Evolutionary conservation across 2,797 vertebrate genomes (phyloP).

Genomic region (Danio kyathit): DNA sequence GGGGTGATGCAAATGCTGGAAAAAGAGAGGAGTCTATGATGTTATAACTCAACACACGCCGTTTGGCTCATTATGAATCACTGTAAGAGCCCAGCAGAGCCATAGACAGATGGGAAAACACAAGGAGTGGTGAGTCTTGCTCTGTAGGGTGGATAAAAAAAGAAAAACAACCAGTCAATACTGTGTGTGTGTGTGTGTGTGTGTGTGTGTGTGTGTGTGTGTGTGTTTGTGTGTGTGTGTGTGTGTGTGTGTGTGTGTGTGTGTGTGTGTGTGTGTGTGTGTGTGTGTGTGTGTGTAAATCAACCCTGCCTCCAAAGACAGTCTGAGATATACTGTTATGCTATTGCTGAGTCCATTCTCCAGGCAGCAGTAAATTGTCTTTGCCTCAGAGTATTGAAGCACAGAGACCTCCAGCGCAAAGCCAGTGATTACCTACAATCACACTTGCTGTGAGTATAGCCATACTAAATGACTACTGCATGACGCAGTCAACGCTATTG

Average conservation of each 20-base stretch:
- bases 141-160: slow-evolving; percentile 44
- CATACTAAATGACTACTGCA: slow-evolving; percentile 31
- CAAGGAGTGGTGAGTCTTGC: slow-evolving; percentile 49
- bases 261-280: neutral
- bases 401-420: slow-evolving; percentile 43
- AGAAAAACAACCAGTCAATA: slow-evolving; percentile 49
- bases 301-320: slow-evolving; percentile 44
- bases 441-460: slow-evolving; percentile 42
- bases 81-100: slow-evolving; percentile 29
- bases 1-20: slow-evolving; percentile 21
- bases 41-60: slow-evolving; percentile 23
- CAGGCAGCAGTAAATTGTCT: slow-evolving; percentile 52
- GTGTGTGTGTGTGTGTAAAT: slow-evolving; percentile 18
- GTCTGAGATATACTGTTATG: slow-evolving; percentile 55
- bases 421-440: slow-evolving; percentile 49
- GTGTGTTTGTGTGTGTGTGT: neutral
- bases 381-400: slow-evolving; percentile 50
- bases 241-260: slow-evolving; percentile 7
- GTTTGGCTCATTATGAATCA: slow-evolving; percentile 45
- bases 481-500: slow-evolving; percentile 11
- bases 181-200: slow-evolving; percentile 17
- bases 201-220: too few relatives aligned
- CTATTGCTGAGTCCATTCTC: slow-evolving; percentile 55
- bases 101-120: slow-evolving; percentile 54
- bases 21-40: slow-evolving; percentile 21